These are phyloP conservation scores for Panzeria rudis DNA, from an alignment of 2,888 invertebrate genomes.

Conservation along the genomic window DNA sequence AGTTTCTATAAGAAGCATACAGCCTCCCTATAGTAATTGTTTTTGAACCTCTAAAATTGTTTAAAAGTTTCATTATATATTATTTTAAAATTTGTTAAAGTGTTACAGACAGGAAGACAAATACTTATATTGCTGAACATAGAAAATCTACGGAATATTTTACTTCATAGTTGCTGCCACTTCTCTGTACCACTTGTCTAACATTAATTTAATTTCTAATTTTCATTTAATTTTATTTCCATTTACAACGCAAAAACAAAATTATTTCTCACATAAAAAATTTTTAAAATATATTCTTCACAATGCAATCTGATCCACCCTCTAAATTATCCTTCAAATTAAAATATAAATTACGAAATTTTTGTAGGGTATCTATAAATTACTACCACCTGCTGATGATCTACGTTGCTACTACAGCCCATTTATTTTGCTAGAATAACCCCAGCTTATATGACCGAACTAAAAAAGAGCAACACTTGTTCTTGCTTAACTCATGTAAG, in stretches of 20 bases:
- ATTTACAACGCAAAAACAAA: background rate
- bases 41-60: too few species aligned
- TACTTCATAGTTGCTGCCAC: too few species aligned
- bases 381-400: conserved; percentile 49
- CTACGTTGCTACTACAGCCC: conserved; percentile 3
- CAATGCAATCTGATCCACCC: background rate
- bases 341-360: conserved; percentile 19
- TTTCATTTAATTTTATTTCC: background rate
- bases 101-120: too few species aligned
- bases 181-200: too few species aligned
- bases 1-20: too few species aligned
- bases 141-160: too few species aligned
- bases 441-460: conserved; percentile 10
- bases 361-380: conserved; percentile 41
- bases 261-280: background rate
- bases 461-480: conserved; percentile 59
- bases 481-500: conserved; percentile 57
- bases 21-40: too few species aligned
- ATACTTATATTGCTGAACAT: too few species aligned
- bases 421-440: conserved; percentile 51
- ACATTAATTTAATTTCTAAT: background rate
- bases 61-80: too few species aligned
- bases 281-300: background rate
- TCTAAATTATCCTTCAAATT: conserved; percentile 7
- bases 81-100: too few species aligned